Evolutionary conservation across 2,888 invertebrate genomes (phyloP), one percentile per base, ranked within the genome.

Genomic region (Pseudeuparius sepicola): DNA sequence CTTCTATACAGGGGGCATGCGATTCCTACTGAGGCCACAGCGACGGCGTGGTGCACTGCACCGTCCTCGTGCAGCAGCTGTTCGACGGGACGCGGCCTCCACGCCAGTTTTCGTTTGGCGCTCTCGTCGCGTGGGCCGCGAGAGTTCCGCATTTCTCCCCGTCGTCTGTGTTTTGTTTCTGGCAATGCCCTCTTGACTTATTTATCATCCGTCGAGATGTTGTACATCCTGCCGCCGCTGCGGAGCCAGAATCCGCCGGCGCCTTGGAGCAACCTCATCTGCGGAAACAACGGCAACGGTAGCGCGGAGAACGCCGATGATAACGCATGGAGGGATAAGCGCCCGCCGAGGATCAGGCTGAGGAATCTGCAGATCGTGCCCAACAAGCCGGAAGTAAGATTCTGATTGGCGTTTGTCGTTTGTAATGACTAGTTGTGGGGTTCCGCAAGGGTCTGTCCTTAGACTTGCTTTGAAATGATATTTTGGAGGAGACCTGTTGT

Each of bases 181-280:
- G 20, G 32, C 23, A 32, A 14, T 5, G 32, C 32, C 23, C 17
- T 3, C n/a, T 31, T 18, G 11, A 10, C 2, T 25, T n/a, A 31
- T n/a, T n/a, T n/a, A n/a, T n/a, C n/a, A n/a, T n/a, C n/a, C n/a
- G 25, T 6, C 14, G 14, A 6, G 33, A 64, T 68, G 65, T 58
- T 68, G 53, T 67, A 67, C 53, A 61, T 67, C 47, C 50, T 67
- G 46, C 68, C 68, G 41, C 67, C 68, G 25, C 64, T 67, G 31
- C 59, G 64, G 45, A 61, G 60, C 25, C 63, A 64, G 31, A 63
- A 61, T 43, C 64, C 66, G 38, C 64, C 66, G 32, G 64, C 65
- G 6, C 63, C 65, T 9, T 66, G 66, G 67, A 61, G 61, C 45
- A 65, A 63, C 46, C 64, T 67, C 38, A 50, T 64, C 34, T 62